Conservation (phyloP, 2,888 invertebrate genomes). For the Hartigia nigra region DNA sequence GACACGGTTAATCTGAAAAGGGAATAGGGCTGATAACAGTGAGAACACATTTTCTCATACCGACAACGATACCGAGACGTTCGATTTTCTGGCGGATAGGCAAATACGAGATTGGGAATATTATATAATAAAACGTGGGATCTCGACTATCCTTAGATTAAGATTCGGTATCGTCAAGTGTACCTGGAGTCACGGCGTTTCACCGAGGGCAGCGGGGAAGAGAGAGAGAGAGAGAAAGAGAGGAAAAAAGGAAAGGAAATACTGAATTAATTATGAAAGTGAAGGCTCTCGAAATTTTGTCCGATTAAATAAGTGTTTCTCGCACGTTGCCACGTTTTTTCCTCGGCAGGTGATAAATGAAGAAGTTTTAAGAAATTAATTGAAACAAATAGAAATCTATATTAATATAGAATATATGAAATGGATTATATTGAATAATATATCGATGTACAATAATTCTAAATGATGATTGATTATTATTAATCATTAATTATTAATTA, state of each 20-base stretch:
- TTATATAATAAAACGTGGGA: not conserved
- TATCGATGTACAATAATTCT: conserved; percentile 65
- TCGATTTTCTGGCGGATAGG: not conserved
- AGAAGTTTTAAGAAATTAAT: conserved; percentile 43
- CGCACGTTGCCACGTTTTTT: conserved; percentile 53
- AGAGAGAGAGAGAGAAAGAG: not conserved
- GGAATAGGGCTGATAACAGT: not conserved
- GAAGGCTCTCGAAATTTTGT: conserved; percentile 21
- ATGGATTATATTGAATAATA: conserved; percentile 64
- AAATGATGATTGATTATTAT: conserved; percentile 55
- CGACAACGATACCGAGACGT: not conserved
- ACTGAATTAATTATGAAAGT: not conserved
- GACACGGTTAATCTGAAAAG: not conserved
- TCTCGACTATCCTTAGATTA: not conserved
- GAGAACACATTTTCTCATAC: not conserved
- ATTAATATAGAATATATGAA: conserved; percentile 63
- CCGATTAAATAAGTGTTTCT: conserved; percentile 50
- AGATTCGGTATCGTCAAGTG: not conserved
- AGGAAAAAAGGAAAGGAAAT: not conserved
- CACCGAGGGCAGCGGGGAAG: conserved; percentile 11
- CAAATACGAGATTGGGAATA: not conserved
- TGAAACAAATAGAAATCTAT: conserved; percentile 57
- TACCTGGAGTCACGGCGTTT: not conserved
- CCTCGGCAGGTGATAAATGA: conserved; percentile 56
- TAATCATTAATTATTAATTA: conserved; percentile 21